These are phyloP conservation scores for Sphenopsis melanotis DNA, from an alignment of 2,797 vertebrate genomes.

Conservation along the genomic window DNA sequence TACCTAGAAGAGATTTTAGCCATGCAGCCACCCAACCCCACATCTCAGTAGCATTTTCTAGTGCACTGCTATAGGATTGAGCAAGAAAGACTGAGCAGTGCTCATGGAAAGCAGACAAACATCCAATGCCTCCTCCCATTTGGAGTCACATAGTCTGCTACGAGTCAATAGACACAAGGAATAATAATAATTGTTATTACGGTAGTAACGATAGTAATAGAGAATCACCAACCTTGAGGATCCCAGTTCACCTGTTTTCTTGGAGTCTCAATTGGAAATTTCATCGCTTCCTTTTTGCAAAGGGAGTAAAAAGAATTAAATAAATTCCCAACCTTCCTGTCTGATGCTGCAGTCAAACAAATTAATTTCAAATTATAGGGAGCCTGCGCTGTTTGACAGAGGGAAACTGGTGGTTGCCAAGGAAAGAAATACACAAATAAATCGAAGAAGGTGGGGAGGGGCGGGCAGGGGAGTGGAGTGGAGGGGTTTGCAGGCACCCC, in stretches of 20 bases:
- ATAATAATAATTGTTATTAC: conserved; percentile 25
- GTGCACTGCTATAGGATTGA: not conserved
- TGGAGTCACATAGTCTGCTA: conserved; percentile 8
- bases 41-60: conserved; percentile 27
- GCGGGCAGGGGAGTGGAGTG: not conserved
- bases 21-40: conserved; percentile 38
- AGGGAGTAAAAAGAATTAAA: conserved; percentile 67
- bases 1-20: conserved; percentile 50
- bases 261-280: conserved; percentile 97
- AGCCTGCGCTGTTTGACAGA: conserved; percentile 57
- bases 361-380: conserved; percentile 66
- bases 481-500: conserved; percentile 13
- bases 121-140: conserved; percentile 29
- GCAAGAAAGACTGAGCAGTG: not conserved
- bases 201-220: conserved; percentile 40
- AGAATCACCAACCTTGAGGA: conserved; percentile 89
- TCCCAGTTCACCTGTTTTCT: conserved; percentile 98
- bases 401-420: conserved; percentile 55
- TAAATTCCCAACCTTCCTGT: conserved; percentile 68
- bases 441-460: conserved; percentile 32
- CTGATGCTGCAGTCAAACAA: conserved; percentile 66
- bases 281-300: conserved; percentile 87
- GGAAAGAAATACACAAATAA: conserved; percentile 64
- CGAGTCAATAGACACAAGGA: not conserved
- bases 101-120: conserved; percentile 28